phyloP scores from a whole-genome alignment of 2,888 invertebrate species.

The Quadroppia sp. region DNA sequence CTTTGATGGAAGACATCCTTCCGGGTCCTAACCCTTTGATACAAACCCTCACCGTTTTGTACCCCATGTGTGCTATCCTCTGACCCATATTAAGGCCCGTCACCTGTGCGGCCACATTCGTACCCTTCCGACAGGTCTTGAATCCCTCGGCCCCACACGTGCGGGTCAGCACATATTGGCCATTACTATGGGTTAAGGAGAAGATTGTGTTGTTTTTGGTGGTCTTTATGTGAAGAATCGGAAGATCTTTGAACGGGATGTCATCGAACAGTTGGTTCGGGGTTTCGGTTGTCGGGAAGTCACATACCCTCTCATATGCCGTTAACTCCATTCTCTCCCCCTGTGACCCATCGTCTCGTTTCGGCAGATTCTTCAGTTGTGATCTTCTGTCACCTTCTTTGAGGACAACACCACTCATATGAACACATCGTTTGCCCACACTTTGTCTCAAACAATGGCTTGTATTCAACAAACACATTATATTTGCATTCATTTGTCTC shows the following conservation, averaged over 20 bases:
- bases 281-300: conserved; percentile 69
- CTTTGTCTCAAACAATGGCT: not conserved
- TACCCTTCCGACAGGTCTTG: conserved; percentile 89
- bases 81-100: conserved; percentile 61
- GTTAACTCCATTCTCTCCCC: conserved; percentile 65
- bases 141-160: conserved; percentile 80
- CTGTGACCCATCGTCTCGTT: conserved; percentile 68
- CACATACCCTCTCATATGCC: conserved; percentile 42
- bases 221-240: conserved; percentile 75
- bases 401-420: not conserved
- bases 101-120: conserved; percentile 93
- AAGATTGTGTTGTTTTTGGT: conserved; percentile 85
- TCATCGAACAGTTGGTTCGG: conserved; percentile 70
- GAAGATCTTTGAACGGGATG: conserved; percentile 70
- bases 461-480: not conserved
- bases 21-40: conserved; percentile 83
- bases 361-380: conserved; percentile 52
- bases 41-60: conserved; percentile 69
- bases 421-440: conserved; percentile 13
- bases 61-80: conserved; percentile 60
- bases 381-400: conserved; percentile 52
- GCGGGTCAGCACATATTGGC: conserved; percentile 58
- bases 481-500: not conserved
- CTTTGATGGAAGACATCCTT: conserved; percentile 85
- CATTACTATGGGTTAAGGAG: conserved; percentile 66